A percentile compares a stretch with the other conserved stretches of the same genome.
These are phyloP conservation scores for Troides oblongomaculatus DNA, from an alignment of 2,888 invertebrate species.

Conservation along the genomic window DNA sequence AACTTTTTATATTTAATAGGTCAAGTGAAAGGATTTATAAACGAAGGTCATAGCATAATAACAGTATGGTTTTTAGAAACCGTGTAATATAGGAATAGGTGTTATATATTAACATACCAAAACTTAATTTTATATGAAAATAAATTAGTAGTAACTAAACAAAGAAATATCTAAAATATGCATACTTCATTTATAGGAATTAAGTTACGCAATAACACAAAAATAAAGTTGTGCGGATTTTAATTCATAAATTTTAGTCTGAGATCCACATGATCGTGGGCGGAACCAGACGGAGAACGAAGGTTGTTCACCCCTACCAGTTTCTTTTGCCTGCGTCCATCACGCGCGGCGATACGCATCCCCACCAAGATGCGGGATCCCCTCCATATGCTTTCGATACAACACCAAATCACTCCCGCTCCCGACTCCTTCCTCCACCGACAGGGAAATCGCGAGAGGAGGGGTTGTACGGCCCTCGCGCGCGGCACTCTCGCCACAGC, in stretches of 20 bases:
- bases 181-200: constrained; percentile 34
- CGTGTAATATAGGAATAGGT: too few species aligned
- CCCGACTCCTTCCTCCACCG: constrained; percentile 76
- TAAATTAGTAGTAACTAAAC: constrained; percentile 9
- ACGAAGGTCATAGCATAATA: constrained; percentile 6
- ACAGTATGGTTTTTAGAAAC: not conserved
- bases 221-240: constrained; percentile 39
- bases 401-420: constrained; percentile 77
- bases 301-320: constrained; percentile 79
- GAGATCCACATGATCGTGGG: constrained; percentile 51
- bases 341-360: constrained; percentile 69
- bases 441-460: constrained; percentile 73
- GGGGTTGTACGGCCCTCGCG: constrained; percentile 68
- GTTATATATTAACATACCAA: not conserved
- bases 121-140: not conserved
- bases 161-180: constrained; percentile 18
- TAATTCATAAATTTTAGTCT: constrained; percentile 45
- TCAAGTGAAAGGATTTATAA: constrained; percentile 19
- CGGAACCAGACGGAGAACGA: constrained; percentile 57
- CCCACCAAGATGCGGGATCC: constrained; percentile 78
- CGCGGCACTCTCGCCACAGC: constrained; percentile 48
- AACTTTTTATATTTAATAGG: constrained; percentile 6
- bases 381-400: constrained; percentile 71
- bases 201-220: constrained; percentile 63
- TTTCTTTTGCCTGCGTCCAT: constrained; percentile 65